phyloP scores from a whole-genome alignment of 2,888 invertebrate species.

The Tachystola acroxantha region DNA sequence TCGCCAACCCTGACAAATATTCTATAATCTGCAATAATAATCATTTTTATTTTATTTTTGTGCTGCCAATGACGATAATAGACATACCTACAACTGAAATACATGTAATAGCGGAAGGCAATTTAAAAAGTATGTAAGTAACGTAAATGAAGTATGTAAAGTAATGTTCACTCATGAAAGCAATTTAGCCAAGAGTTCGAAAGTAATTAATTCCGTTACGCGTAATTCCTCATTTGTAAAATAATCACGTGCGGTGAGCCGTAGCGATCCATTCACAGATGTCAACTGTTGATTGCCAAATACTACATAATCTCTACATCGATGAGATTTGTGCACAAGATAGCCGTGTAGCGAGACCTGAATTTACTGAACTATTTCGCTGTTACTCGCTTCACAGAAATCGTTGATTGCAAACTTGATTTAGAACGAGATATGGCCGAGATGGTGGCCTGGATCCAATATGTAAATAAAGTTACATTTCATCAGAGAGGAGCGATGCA shows the following conservation, averaged over 20 bases:
- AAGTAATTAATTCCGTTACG: slow-evolving; percentile 19
- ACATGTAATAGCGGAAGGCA: too few species aligned
- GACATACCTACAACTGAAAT: too few species aligned
- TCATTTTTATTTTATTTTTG: too few species aligned
- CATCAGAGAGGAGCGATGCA: slow-evolving; percentile 23
- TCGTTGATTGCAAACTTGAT: slow-evolving; percentile 44
- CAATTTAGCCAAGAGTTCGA: slow-evolving; percentile 6
- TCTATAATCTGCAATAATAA: too few species aligned
- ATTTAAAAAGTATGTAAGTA: too few species aligned
- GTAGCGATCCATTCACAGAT: slow-evolving; percentile 21
- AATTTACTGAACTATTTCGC: slow-evolving; percentile 20
- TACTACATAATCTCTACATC: slow-evolving; percentile 6
- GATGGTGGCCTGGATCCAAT: slow-evolving; percentile 34
- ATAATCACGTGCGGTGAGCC: slow-evolving; percentile 20
- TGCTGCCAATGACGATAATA: too few species aligned
- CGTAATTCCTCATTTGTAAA: slow-evolving; percentile 16
- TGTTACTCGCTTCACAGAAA: slow-evolving; percentile 32
- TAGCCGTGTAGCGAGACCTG: slow-evolving; percentile 18
- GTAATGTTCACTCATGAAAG: slow-evolving; percentile 6
- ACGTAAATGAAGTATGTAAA: background rate
- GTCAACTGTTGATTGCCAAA: slow-evolving; percentile 25
- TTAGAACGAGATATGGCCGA: slow-evolving; percentile 24
- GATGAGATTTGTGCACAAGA: slow-evolving; percentile 18
- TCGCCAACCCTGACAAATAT: too few species aligned
- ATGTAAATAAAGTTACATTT: slow-evolving; percentile 41